phyloP scores from a whole-genome alignment of 2,113 vertebrate species.

The Malurus alboscapulatus region DNA sequence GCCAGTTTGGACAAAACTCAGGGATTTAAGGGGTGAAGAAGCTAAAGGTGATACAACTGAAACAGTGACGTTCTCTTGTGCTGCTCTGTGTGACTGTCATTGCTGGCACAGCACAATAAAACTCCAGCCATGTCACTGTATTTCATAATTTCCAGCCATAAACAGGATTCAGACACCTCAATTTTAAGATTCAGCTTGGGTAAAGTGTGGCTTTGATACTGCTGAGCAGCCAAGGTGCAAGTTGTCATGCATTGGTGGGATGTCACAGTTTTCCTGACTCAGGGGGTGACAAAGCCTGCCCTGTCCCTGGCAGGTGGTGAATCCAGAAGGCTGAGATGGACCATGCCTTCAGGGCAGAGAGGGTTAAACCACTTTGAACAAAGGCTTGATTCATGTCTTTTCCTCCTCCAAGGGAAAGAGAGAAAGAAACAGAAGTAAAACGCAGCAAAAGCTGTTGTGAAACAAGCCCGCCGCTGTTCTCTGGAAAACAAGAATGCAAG shows the following conservation, averaged over 20 bases:
- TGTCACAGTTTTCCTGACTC: background rate
- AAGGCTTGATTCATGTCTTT: constrained; percentile 41
- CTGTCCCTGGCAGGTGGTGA: background rate
- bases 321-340: rapidly evolving
- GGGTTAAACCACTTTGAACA: constrained; percentile 53
- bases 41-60: background rate
- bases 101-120: background rate
- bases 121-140: background rate
- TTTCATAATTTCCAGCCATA: background rate
- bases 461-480: constrained; percentile 58
- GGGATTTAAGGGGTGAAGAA: background rate
- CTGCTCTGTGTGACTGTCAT: background rate
- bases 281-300: background rate
- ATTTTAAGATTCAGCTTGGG: background rate
- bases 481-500: constrained; percentile 33
- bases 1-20: background rate
- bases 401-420: constrained; percentile 46
- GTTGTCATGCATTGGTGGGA: background rate
- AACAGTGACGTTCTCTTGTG: rapidly evolving
- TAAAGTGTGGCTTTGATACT: background rate
- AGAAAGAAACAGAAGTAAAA: constrained; percentile 33
- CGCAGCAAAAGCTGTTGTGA: constrained; percentile 42
- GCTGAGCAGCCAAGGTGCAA: background rate
- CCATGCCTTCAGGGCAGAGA: background rate
- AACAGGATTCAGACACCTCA: background rate